Evolutionary conservation across 2,888 invertebrate species (phyloP), one percentile per base, ranked within the genome.

Genomic region (Ariolimax columbianus): DNA sequence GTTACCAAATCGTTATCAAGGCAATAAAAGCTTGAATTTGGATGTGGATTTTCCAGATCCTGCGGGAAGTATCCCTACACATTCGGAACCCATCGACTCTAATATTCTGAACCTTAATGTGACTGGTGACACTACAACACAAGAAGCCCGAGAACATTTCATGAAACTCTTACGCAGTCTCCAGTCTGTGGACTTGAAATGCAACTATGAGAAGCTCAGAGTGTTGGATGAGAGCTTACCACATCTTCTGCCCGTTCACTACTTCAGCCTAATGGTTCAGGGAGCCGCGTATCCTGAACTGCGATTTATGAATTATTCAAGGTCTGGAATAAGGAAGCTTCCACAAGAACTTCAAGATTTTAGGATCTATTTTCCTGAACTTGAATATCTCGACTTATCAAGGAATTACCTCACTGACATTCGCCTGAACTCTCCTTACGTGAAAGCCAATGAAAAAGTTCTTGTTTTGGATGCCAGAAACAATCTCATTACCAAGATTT

Each of bases 361-460:
- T 89, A 88, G 90, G 9, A 73, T 86, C 17, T 83, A 89, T 68
- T 92, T 90, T 77, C 89, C 89, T 0, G 88, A 90, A 43, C 85
- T 86, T 17, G 40, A 75, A 6, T 68, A 81, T 47, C 80, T 91
- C 55, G 91, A 92, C 59, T 84, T 91, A 0, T 90, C 90, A 2
- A 82, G 89, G 63, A 91, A 92, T 80, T 72, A 86, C 14, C 90
- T 92, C 30, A 86, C 89, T 0, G 83, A 86, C 59, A 72, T 91
- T 19, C 86, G 88, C 17, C 81, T 90, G 26, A 77, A 80, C 36
- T 40, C 63, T 23, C 30, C 33, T 30, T 19, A 43, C 11, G 40
- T 47, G 47, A 33, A 79, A 1, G 36, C 63, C 0, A 23, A 19
- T 4, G 77, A 59, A 1, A 17, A 70, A 1, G 30, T 9, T 33